These are phyloP conservation scores for Engraulis encrasicolus DNA, from an alignment of 2,113 vertebrate species.

Conservation along the genomic window DNA sequence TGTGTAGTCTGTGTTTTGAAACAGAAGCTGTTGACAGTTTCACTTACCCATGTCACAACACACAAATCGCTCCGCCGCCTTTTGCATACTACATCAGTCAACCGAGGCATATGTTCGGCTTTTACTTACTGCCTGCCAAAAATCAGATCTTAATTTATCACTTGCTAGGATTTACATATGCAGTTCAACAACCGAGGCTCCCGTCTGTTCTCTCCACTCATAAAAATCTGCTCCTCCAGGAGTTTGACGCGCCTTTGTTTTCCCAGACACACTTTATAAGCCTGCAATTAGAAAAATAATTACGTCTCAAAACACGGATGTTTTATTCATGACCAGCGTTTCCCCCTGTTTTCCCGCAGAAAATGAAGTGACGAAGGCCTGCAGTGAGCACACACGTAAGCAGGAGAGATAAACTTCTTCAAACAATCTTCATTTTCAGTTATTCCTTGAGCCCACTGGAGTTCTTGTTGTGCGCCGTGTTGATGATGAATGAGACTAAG, in stretches of 20 bases:
- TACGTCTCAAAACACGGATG: constrained; percentile 24
- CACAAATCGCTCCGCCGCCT: not conserved
- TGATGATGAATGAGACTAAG: constrained; percentile 50
- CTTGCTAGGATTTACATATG: not conserved
- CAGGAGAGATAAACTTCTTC: constrained; percentile 29
- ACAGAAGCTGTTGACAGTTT: constrained; percentile 1
- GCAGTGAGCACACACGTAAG: constrained; percentile 29
- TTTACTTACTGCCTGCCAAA: constrained; percentile 8
- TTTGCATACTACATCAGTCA: constrained; percentile 7
- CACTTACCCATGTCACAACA: constrained; percentile 17
- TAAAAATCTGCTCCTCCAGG: constrained; percentile 15
- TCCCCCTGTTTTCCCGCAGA: constrained; percentile 20
- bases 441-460: constrained; percentile 17
- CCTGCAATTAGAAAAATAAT: constrained; percentile 27
- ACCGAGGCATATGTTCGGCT: not conserved
- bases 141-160: constrained; percentile 17
- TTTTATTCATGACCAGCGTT: constrained; percentile 34
- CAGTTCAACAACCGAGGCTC: not conserved
- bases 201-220: not conserved
- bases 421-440: not conserved
- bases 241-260: not conserved
- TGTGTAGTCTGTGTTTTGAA: not conserved
- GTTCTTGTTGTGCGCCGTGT: constrained; percentile 21
- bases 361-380: constrained; percentile 24
- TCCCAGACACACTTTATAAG: constrained; percentile 15